Conservation (phyloP, 2,797 vertebrate species). For the Myiotriccus ornatus region DNA sequence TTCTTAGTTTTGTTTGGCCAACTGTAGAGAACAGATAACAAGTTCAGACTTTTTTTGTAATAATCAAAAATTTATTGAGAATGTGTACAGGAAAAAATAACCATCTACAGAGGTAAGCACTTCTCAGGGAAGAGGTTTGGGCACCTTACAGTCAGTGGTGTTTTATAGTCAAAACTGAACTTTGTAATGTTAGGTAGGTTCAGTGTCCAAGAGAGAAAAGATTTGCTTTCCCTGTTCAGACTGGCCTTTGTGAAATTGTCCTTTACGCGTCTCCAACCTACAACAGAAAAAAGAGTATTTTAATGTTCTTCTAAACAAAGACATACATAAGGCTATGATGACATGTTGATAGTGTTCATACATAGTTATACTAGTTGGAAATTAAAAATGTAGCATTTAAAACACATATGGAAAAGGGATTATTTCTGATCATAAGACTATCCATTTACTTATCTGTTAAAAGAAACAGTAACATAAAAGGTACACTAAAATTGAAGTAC, state of each 20-base stretch:
- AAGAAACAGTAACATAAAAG: background rate
- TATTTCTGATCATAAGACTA: background rate
- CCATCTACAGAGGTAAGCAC: slow-evolving; percentile 11
- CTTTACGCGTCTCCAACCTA: slow-evolving; percentile 75
- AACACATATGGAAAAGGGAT: background rate
- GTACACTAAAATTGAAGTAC: background rate
- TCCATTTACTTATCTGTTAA: background rate
- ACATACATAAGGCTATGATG: background rate
- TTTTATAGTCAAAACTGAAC: slow-evolving; percentile 48
- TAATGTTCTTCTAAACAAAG: background rate
- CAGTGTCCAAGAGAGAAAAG: slow-evolving; percentile 29
- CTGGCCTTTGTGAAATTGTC: slow-evolving; percentile 49
- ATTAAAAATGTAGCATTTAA: background rate
- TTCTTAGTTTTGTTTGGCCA: background rate
- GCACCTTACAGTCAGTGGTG: background rate
- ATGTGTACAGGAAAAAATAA: slow-evolving; percentile 65
- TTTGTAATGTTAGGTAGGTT: slow-evolving; percentile 17
- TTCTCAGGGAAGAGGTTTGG: slow-evolving; percentile 1
- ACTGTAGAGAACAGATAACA: background rate
- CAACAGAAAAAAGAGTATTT: slow-evolving; percentile 52
- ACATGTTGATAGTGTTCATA: background rate
- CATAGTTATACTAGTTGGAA: background rate
- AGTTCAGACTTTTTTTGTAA: slow-evolving; percentile 19
- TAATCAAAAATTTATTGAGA: slow-evolving; percentile 74
- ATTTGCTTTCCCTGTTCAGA: slow-evolving; percentile 45